Evolutionary conservation across 2,797 vertebrate genomes (phyloP).

Genomic region (Simalia tracyae): DNA sequence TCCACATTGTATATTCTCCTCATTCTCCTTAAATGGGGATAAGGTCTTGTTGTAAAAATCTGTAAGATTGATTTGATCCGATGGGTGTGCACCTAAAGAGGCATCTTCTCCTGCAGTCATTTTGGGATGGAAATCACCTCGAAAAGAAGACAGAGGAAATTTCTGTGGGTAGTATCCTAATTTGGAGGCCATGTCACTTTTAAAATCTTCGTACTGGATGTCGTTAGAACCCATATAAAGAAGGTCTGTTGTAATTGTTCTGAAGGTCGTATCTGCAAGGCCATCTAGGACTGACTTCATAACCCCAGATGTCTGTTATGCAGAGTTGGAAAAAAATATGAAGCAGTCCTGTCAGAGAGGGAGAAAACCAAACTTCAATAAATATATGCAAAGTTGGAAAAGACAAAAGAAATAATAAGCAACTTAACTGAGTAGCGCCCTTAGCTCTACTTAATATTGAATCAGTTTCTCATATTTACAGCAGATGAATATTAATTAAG

Average conservation of each 20-base stretch:
- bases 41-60: constrained; percentile 91
- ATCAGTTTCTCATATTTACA: background rate
- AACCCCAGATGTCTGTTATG: constrained; percentile 74
- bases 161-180: constrained; percentile 87
- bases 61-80: constrained; percentile 88
- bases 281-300: constrained; percentile 98
- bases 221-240: constrained; percentile 93
- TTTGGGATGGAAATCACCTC: constrained; percentile 91
- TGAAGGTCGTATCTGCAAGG: constrained; percentile 97
- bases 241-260: constrained; percentile 97
- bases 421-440: constrained; percentile 4
- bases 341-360: constrained; percentile 65
- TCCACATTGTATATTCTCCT: constrained; percentile 89
- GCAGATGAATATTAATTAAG: constrained; percentile 31
- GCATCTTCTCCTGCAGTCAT: constrained; percentile 89
- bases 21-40: constrained; percentile 83
- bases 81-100: constrained; percentile 82
- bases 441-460: constrained; percentile 18
- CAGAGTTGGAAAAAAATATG: constrained; percentile 50
- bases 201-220: constrained; percentile 87
- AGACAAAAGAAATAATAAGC: constrained; percentile 18
- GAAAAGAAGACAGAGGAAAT: constrained; percentile 88
- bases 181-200: constrained; percentile 79
- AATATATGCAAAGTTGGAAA: constrained; percentile 26
- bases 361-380: constrained; percentile 63